Evolutionary conservation across 2,113 vertebrate genomes (phyloP).

Genomic region (Tympanuchus pallidicinctus): DNA sequence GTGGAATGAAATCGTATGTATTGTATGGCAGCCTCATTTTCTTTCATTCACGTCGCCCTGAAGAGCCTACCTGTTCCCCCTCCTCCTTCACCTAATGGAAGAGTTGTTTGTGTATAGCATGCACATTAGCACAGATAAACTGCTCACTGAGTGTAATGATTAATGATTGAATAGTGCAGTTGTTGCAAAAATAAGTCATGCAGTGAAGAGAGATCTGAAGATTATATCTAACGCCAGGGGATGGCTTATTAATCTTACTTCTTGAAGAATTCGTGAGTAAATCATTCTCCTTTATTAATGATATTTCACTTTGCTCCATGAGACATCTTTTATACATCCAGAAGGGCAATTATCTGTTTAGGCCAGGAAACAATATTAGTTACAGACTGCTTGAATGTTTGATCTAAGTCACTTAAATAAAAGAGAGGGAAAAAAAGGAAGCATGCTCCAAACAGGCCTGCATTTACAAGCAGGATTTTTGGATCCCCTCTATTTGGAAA

Average conservation of each 20-base stretch:
- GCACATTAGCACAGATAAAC: slow-evolving; percentile 81
- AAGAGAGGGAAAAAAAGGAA: not conserved
- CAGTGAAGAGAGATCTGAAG: slow-evolving; percentile 78
- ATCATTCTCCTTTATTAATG: slow-evolving; percentile 88
- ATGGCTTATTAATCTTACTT: slow-evolving; percentile 88
- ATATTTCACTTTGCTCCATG: slow-evolving; percentile 82
- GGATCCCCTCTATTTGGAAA: not conserved
- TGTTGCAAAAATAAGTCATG: slow-evolving; percentile 82
- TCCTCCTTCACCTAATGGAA: slow-evolving; percentile 36
- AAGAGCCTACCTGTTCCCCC: slow-evolving; percentile 3
- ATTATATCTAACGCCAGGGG: slow-evolving; percentile 83
- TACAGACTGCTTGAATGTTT: slow-evolving; percentile 72
- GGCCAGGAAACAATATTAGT: slow-evolving; percentile 84
- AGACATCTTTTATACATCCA: slow-evolving; percentile 86
- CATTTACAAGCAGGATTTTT: not conserved
- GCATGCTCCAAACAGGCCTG: not conserved
- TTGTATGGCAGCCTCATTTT: slow-evolving; percentile 34
- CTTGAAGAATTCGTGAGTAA: slow-evolving; percentile 85
- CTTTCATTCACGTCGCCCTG: not conserved
- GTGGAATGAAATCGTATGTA: not conserved
- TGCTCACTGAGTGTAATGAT: slow-evolving; percentile 74
- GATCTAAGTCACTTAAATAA: slow-evolving; percentile 62
- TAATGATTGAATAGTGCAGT: slow-evolving; percentile 82
- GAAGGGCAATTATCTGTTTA: slow-evolving; percentile 89
- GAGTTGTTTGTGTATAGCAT: slow-evolving; percentile 73